Conservation (phyloP, 2,113 vertebrate genomes). For the Pogonocichla stellata region DNA sequence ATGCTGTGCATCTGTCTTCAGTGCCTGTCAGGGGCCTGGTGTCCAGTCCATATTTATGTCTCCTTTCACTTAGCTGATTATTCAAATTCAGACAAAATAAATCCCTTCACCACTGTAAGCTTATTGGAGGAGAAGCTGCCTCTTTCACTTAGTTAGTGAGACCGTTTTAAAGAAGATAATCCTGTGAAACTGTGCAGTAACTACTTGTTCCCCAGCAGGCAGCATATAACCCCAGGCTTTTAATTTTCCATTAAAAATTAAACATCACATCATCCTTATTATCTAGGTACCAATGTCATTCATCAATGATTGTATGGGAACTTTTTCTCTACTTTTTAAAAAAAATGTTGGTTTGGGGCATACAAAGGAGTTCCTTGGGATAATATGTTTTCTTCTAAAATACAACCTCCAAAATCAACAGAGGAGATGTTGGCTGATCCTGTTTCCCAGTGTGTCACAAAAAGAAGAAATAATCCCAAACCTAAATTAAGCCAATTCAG, state of each 20-base stretch:
- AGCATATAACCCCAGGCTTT: neutral
- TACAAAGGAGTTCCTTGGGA: slow-evolving; percentile 75
- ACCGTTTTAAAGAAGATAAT: neutral
- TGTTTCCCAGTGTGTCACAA: slow-evolving; percentile 56
- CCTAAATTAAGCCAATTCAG: slow-evolving; percentile 76
- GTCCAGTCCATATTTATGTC: neutral
- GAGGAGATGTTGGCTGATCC: slow-evolving; percentile 63
- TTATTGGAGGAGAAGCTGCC: neutral
- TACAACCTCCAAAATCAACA: slow-evolving; percentile 54
- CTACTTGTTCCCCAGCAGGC: neutral
- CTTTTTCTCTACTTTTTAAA: neutral
- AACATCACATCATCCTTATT: neutral
- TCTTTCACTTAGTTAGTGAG: neutral
- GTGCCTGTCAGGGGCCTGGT: neutral
- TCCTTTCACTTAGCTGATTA: neutral
- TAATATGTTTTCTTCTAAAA: slow-evolving; percentile 61
- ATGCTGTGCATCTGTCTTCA: neutral
- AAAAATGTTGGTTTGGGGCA: slow-evolving; percentile 27
- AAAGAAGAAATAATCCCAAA: slow-evolving; percentile 55
- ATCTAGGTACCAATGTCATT: neutral
- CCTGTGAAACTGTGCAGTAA: neutral
- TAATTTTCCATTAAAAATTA: neutral
- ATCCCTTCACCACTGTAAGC: neutral
- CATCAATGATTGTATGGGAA: neutral
- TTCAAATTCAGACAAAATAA: neutral